phyloP scores from a whole-genome alignment of 2,113 vertebrate genomes.

The Antechinus flavipes region DNA sequence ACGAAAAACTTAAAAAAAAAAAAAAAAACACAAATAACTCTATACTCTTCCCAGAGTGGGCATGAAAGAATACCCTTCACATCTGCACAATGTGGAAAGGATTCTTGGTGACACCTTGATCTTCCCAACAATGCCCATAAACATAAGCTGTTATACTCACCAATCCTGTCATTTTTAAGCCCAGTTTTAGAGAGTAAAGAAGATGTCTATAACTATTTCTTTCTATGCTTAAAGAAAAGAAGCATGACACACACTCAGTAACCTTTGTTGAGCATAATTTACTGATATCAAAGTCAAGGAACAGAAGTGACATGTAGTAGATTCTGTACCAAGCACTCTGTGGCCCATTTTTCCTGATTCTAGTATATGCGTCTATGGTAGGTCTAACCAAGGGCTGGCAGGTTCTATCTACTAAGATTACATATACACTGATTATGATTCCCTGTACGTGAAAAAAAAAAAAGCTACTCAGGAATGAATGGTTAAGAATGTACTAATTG shows the following conservation, averaged over 20 bases:
- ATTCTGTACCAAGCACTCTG: background rate
- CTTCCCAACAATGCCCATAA: background rate
- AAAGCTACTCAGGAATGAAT: background rate
- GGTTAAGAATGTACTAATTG: background rate
- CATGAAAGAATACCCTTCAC: background rate
- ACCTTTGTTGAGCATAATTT: background rate
- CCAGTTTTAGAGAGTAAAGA: background rate
- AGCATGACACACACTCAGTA: background rate
- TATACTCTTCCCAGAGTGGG: background rate
- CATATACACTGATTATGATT: background rate
- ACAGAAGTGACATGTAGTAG: background rate
- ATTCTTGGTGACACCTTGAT: background rate
- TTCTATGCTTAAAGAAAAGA: background rate
- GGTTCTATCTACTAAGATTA: background rate
- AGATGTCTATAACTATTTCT: background rate
- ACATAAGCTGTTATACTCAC: background rate
- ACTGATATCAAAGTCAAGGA: background rate
- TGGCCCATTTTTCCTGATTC: background rate
- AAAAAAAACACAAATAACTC: background rate
- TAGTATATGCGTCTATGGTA: background rate
- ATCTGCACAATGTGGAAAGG: background rate
- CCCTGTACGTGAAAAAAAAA: background rate
- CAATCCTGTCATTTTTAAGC: background rate
- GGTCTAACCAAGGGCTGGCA: background rate
- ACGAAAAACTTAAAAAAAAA: background rate